Evolutionary conservation across 2,888 invertebrate species (phyloP).

Genomic region (Drosophila mayaguana): DNA sequence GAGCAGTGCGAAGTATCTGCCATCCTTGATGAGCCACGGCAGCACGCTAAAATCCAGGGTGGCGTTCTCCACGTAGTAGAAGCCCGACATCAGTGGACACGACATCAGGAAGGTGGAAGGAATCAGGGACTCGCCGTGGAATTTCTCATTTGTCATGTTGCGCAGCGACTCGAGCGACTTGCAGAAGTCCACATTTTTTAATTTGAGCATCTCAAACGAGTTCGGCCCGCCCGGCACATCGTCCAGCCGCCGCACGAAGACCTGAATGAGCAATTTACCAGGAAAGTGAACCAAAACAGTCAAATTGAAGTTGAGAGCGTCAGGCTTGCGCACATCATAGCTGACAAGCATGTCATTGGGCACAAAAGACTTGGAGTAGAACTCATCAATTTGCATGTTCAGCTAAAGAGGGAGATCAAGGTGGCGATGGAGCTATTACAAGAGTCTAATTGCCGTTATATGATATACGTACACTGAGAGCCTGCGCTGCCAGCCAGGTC

Average conservation of each 20-base stretch:
- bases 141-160: slow-evolving; percentile 58
- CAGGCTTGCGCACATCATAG: slow-evolving; percentile 43
- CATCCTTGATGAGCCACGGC: slow-evolving; percentile 56
- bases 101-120: slow-evolving; percentile 72
- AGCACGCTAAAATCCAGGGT: slow-evolving; percentile 36
- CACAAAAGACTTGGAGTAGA: slow-evolving; percentile 76
- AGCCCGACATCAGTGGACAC: slow-evolving; percentile 75
- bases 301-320: slow-evolving; percentile 64
- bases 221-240: slow-evolving; percentile 42
- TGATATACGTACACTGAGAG: slow-evolving; percentile 46
- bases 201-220: slow-evolving; percentile 53
- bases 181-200: slow-evolving; percentile 75
- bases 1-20: slow-evolving; percentile 66
- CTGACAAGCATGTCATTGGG: slow-evolving; percentile 65
- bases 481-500: slow-evolving; percentile 10
- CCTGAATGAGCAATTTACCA: slow-evolving; percentile 72
- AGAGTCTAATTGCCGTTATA: not conserved
- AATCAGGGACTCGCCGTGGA: slow-evolving; percentile 35
- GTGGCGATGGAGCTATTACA: no score
- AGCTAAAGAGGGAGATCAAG: slow-evolving; percentile 26
- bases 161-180: slow-evolving; percentile 68
- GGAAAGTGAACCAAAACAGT: slow-evolving; percentile 68
- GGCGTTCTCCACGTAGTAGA: slow-evolving; percentile 65
- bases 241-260: slow-evolving; percentile 65
- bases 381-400: slow-evolving; percentile 57